Conservation (phyloP, 1,140 invertebrate genomes). For the Centruroides sculpturatus region DNA sequence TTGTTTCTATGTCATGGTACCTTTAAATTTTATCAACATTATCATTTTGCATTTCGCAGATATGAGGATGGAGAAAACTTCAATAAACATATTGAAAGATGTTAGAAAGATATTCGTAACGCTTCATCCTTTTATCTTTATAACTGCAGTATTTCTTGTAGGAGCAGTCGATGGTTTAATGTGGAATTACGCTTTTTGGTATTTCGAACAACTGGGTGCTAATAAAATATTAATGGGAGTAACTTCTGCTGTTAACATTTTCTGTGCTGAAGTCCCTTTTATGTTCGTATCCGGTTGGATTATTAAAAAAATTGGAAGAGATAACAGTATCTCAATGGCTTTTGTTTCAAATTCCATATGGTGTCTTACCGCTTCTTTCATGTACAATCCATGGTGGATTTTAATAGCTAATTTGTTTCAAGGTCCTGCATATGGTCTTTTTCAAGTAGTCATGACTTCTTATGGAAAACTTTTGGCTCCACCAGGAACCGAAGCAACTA, state of each 20-base stretch:
- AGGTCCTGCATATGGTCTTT: conserved; percentile 72
- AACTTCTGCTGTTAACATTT: conserved; percentile 59
- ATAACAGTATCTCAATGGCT: conserved; percentile 51
- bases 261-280: conserved; percentile 75
- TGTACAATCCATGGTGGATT: conserved; percentile 54
- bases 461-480: conserved; percentile 74
- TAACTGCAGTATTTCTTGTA: conserved; percentile 55
- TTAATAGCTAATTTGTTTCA: conserved; percentile 72
- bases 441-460: conserved; percentile 72
- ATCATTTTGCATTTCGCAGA: too few relatives aligned
- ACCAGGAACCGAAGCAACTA: conserved; percentile 68
- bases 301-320: conserved; percentile 64
- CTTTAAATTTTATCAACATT: too few relatives aligned
- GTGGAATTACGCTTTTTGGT: conserved; percentile 59
- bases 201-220: conserved; percentile 19
- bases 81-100: conserved; percentile 4
- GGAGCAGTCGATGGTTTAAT: conserved; percentile 68
- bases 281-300: conserved; percentile 70
- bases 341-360: conserved; percentile 45
- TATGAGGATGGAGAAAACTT: too few relatives aligned
- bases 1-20: too few relatives aligned
- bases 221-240: conserved; percentile 59
- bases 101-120: neutral
- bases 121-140: neutral
- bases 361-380: conserved; percentile 64